These are phyloP conservation scores for Protobothrops flavoviridis DNA, from an alignment of 2,113 vertebrate species.

Conservation along the genomic window DNA sequence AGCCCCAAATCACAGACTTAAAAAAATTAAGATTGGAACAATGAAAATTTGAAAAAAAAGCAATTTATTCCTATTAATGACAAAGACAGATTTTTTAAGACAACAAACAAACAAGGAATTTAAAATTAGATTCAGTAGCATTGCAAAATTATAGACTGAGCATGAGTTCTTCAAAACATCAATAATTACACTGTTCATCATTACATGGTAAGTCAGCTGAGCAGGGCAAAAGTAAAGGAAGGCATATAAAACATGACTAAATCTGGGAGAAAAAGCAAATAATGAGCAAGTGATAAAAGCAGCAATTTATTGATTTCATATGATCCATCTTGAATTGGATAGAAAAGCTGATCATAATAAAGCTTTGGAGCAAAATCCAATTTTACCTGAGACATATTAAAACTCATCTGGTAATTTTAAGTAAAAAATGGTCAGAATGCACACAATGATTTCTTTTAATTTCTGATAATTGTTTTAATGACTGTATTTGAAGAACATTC, in stretches of 20 bases:
- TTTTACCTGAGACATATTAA: neutral
- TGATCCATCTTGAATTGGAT: neutral
- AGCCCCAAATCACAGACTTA: neutral
- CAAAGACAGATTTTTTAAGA: neutral
- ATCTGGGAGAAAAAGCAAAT: neutral
- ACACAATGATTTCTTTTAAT: neutral
- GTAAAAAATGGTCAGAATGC: neutral
- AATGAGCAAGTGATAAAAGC: neutral
- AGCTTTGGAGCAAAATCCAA: neutral
- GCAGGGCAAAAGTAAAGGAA: neutral
- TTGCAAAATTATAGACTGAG: neutral
- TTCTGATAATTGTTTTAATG: conserved; percentile 6
- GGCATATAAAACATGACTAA: neutral
- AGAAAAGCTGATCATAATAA: neutral
- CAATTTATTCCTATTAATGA: neutral
- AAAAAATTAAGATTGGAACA: neutral
- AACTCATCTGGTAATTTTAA: neutral
- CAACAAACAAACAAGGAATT: neutral
- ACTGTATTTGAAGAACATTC: neutral
- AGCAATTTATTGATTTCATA: neutral
- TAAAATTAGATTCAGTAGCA: neutral
- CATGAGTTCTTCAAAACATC: neutral
- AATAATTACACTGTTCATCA: neutral
- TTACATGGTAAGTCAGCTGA: neutral
- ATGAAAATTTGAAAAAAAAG: neutral